phyloP scores from a whole-genome alignment of 1,140 invertebrate genomes.

The Gryllus bimaculatus region DNA sequence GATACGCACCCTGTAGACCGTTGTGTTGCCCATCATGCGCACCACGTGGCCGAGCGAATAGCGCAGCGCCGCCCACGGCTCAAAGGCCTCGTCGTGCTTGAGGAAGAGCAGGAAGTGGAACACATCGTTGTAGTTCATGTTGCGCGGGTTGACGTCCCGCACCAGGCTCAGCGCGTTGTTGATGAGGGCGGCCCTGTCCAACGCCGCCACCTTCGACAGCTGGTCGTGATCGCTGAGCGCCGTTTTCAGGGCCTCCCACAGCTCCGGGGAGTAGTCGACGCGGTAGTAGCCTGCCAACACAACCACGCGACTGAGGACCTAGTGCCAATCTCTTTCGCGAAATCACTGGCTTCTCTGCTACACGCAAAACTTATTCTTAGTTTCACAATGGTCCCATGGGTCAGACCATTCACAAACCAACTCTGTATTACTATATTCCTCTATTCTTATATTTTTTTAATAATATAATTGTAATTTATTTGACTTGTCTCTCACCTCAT shows the following conservation, averaged over 20 bases:
- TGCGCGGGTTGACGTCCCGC: conserved; percentile 25
- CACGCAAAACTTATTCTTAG: too few species aligned
- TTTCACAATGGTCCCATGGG: too few species aligned
- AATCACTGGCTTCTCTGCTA: too few species aligned
- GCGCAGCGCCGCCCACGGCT: not conserved
- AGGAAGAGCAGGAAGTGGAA: not conserved
- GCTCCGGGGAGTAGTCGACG: not conserved
- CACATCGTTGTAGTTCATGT: conserved; percentile 4
- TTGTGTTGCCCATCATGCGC: conserved; percentile 26
- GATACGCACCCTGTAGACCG: too few species aligned
- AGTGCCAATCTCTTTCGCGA: too few species aligned
- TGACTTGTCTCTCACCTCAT: too few species aligned
- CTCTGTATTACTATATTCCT: too few species aligned
- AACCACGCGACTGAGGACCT: too few species aligned
- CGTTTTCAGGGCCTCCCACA: not conserved
- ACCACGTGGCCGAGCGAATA: not conserved
- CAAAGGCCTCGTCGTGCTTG: conserved; percentile 31
- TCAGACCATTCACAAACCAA: too few species aligned
- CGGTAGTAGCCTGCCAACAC: not conserved
- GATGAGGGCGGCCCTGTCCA: conserved; percentile 49
- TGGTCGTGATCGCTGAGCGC: not conserved
- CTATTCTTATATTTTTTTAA: too few species aligned
- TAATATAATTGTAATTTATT: too few species aligned
- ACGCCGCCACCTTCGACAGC: not conserved
- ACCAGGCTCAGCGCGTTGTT: conserved; percentile 50